A percentile compares a stretch with the other conserved stretches of the same genome.
Evolutionary conservation across 2,888 invertebrate genomes (phyloP).

Genomic region (Parnassius apollo): DNA sequence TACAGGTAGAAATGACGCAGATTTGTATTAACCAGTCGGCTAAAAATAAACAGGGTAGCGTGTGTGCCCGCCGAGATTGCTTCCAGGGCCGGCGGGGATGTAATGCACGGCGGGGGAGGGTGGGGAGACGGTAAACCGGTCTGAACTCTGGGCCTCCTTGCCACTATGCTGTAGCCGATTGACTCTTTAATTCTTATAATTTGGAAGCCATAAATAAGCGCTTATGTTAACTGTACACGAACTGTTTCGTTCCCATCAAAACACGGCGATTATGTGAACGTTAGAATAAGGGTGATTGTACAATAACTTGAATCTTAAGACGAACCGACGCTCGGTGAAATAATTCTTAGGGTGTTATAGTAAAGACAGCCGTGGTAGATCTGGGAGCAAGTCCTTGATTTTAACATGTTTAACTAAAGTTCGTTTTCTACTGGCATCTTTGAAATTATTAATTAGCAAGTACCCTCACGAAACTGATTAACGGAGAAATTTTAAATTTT

Average conservation of each 20-base stretch:
- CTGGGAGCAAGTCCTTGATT: too few species aligned
- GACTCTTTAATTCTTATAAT: constrained; percentile 35
- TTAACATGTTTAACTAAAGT: too few species aligned
- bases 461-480: too few species aligned
- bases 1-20: constrained; percentile 40
- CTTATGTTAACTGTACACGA: constrained; percentile 28
- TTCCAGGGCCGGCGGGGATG: constrained; percentile 28
- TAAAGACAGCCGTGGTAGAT: too few species aligned
- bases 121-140: constrained; percentile 34
- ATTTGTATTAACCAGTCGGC: constrained; percentile 58
- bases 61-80: constrained; percentile 40
- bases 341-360: too few species aligned
- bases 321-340: not conserved
- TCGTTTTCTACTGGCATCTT: too few species aligned
- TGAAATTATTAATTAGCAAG: too few species aligned
- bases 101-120: constrained; percentile 25
- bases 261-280: constrained; percentile 17
- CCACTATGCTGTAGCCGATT: constrained; percentile 24
- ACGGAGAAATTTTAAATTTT: too few species aligned
- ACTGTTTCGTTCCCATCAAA: constrained; percentile 17
- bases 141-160: constrained; percentile 24
- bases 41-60: constrained; percentile 60
- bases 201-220: constrained; percentile 37
- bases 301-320: not conserved
- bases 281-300: constrained; percentile 8